phyloP scores from a whole-genome alignment of 2,797 vertebrate species.

The Sebastes elongatus region DNA sequence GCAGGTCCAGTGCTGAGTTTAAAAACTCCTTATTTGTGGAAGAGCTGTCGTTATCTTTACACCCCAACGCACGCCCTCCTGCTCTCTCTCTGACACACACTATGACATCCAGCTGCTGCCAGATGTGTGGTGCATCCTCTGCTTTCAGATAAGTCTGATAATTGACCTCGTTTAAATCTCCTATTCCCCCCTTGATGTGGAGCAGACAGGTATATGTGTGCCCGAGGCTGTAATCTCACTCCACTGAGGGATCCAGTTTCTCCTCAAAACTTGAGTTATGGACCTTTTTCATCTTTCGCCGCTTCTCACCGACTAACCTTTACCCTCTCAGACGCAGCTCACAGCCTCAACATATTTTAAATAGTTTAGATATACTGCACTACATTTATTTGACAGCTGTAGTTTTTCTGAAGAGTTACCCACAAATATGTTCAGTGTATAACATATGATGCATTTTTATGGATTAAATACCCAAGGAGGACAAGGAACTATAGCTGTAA shows the following conservation, averaged over 20 bases:
- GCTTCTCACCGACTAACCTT: constrained; percentile 7
- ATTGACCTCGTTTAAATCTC: not conserved
- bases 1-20: constrained; percentile 25
- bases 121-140: constrained; percentile 54
- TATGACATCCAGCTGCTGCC: constrained; percentile 57
- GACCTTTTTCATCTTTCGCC: constrained; percentile 28
- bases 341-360: not conserved
- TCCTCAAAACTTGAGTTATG: constrained; percentile 34
- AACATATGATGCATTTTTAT: not conserved
- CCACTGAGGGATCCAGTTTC: constrained; percentile 18
- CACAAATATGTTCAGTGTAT: not conserved
- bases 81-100: constrained; percentile 13
- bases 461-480: not conserved
- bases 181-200: not conserved
- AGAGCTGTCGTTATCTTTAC: constrained; percentile 19
- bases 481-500: too few relatives aligned
- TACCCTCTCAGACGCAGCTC: constrained; percentile 6
- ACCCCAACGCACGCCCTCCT: constrained; percentile 26
- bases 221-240: not conserved
- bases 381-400: not conserved
- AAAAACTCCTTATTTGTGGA: constrained; percentile 18
- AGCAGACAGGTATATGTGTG: constrained; percentile 19
- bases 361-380: not conserved
- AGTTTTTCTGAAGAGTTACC: not conserved
- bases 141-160: constrained; percentile 19